Evolutionary conservation across 2,113 vertebrate genomes (phyloP), one percentile per base, ranked within the genome.

Genomic region (Myxocyprinus asiaticus): DNA sequence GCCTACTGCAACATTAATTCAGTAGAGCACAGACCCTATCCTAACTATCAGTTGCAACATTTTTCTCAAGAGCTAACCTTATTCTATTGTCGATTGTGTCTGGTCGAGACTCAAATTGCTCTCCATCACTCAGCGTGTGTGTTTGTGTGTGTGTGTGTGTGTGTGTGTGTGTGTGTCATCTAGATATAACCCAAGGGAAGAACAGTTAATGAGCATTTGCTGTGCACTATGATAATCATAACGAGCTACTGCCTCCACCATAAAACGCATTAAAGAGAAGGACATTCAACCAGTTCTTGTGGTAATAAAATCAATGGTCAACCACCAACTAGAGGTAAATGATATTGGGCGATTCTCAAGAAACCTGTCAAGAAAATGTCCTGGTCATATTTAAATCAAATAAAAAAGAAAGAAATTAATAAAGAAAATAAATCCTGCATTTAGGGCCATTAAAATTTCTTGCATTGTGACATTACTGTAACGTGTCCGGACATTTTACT

Each of bases 191-290:
- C 77, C 64, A 51, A 22, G 69, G 75, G 77, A 78, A 56, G 65
- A 70, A 51, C 68, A n/a, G 53, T 78, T 82, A 83, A 86, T 85
- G 59, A 78, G 48, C 55, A 51, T 81, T 85, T 75, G 83, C 83
- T 66, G 68, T 66, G 10, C 72, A 64, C 55, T 67, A 80, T 74
- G 59, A 77, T 81, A 14, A 83, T 83, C 83, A 83, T 83, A 85
- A 83, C 66, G 48, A 76, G 76, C 72, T 74, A 75, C 67, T 80
- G 67, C 69, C 72, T 53, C 73, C 15, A 62, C n/a, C 65, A 81
- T 83, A 72, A 83, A 85, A 77, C 12, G 22, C 56, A 83, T 79
- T 79, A 81, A 69, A 76, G 7, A 48, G 11, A 55, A 85, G 67
- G 22, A 33, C 22, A 77, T 82, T 80, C 47, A 84, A 77, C 14